Conservation (phyloP, 2,797 vertebrate species). For the Microctenopoma steveboyesi region DNA sequence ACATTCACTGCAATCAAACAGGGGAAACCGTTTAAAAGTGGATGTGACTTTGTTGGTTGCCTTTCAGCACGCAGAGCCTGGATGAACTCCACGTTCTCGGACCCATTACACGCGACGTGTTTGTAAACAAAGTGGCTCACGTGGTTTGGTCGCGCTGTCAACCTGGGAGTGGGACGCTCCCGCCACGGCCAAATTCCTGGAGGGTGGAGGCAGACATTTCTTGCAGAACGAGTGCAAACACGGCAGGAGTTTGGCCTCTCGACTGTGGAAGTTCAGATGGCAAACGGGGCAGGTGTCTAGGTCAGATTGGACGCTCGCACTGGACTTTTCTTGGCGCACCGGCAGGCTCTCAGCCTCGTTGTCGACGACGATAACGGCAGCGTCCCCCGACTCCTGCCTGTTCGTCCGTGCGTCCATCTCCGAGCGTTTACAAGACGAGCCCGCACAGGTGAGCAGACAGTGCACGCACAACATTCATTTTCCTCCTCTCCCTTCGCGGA, state of each 20-base stretch:
- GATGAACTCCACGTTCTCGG: too few relatives aligned
- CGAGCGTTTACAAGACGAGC: background rate
- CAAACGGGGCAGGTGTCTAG: constrained; percentile 91
- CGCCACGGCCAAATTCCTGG: constrained; percentile 83
- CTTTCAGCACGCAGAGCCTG: too few relatives aligned
- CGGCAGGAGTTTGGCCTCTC: constrained; percentile 89
- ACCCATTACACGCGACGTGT: constrained; percentile 15
- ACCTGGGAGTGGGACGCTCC: constrained; percentile 43
- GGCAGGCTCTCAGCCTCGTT: constrained; percentile 90
- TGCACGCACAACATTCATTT: background rate
- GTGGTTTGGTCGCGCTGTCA: constrained; percentile 58
- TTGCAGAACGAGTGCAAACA: constrained; percentile 91
- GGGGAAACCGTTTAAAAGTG: background rate
- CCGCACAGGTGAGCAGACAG: constrained; percentile 3
- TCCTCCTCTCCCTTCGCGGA: background rate
- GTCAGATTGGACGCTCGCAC: constrained; percentile 75
- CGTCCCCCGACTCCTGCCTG: constrained; percentile 12
- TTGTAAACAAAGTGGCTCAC: constrained; percentile 76
- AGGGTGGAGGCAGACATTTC: constrained; percentile 86
- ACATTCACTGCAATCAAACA: constrained; percentile 84
- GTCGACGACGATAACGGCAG: constrained; percentile 67
- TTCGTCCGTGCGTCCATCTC: constrained; percentile 30
- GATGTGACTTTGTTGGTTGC: too few relatives aligned
- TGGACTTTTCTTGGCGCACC: constrained; percentile 79
- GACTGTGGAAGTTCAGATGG: constrained; percentile 85